Conservation (phyloP, 2,888 invertebrate species). For the Masnerella sp. region DNA sequence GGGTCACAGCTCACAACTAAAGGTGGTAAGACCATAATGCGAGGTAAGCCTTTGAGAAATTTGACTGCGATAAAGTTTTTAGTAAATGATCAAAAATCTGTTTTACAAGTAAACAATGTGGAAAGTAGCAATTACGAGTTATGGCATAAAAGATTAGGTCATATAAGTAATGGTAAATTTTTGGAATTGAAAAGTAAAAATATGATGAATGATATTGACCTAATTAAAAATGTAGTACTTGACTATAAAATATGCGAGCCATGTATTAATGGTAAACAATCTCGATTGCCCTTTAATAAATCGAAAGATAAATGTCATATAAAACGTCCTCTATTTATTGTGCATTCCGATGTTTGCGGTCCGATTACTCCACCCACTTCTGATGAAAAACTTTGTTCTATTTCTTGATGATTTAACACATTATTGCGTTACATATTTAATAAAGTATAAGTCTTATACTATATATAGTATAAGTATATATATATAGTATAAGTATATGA, state of each 20-base stretch:
- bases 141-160: slow-evolving; percentile 67
- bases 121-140: slow-evolving; percentile 61
- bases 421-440: no score
- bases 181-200: slow-evolving; percentile 19
- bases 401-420: no score
- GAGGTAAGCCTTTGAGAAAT: slow-evolving; percentile 64
- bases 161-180: slow-evolving; percentile 53
- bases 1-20: slow-evolving; percentile 62
- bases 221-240: slow-evolving; percentile 23
- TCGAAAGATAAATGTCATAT: slow-evolving; percentile 28
- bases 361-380: no score
- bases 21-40: slow-evolving; percentile 58
- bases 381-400: no score
- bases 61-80: slow-evolving; percentile 44
- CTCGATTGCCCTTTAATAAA: slow-evolving; percentile 20
- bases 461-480: no score
- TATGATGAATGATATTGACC: no score
- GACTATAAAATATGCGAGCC: no score
- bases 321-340: slow-evolving; percentile 42
- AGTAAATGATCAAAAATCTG: no score
- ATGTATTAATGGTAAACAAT: slow-evolving; percentile 35
- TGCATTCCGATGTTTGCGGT: no score
- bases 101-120: no score
- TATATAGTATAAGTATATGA: no score
- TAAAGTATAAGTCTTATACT: no score